Evolutionary conservation across 92 coral and sea anemone genomes (phyloP), one percentile per base, ranked within the genome.

Genomic region (Siderastrea radians): DNA sequence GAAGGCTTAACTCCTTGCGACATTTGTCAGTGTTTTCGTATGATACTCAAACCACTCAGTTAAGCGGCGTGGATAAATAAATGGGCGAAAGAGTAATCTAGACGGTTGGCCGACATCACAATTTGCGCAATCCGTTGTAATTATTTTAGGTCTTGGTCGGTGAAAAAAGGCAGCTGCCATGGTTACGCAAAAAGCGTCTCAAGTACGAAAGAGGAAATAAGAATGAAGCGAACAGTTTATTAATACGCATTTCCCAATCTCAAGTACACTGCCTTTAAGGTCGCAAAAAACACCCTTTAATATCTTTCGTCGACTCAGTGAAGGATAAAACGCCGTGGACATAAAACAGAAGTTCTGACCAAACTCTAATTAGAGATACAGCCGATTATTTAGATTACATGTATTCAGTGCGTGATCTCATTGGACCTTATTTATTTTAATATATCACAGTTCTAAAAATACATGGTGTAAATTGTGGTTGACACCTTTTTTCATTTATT

Each of bases 361-460:
- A 53, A 53, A 53, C 7, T 10, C 57, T 53, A 53, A 53, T 53
- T 53, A 53, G 57, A 53, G 10, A 53, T 53, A 53, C 66, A 61
- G 19, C 66, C 66, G 66, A 13, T 7, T 12, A 10, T 10, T 10
- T 58, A 10, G 13, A 58, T 58, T n/a, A 15, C 17, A 61, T 61
- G 6, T 12, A 61, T 26, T 10, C 6, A 7, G 16, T 15, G 4
- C 6, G 6, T 53, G 6, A 5, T 53, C 6, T 53, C 57, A 53
- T 53, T 53, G 10, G 66, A 19, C 17, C 66, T n/a, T 61, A 26
- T 12, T 10, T 61, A 61, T 61, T n/a, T 61, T 61, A n/a, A n/a
- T 61, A 61, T n/a, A 15, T 61, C 66, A n/a, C 16, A 61, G 66
- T 46, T 58, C 81, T 77, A 77, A 77, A 77, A 77, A 77, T 77